Percentiles rank a stretch among this genome's conserved stretches.
Evolutionary conservation across 2,888 invertebrate genomes (phyloP).

Genomic region (Metellina segmentata): DNA sequence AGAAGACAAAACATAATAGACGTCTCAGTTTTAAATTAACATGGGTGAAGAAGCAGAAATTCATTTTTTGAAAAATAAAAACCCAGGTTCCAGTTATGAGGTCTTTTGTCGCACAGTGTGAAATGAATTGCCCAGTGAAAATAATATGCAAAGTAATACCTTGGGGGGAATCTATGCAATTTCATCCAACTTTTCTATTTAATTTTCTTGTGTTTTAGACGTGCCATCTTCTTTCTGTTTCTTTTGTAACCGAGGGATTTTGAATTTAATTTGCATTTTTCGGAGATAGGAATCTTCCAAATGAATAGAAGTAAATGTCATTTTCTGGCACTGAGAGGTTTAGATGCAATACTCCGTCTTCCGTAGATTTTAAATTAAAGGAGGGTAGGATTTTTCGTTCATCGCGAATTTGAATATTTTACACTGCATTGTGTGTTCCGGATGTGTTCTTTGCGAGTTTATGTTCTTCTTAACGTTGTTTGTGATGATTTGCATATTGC

Average conservation of each 20-base stretch:
- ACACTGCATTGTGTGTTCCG: neutral
- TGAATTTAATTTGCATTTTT: constrained; percentile 34
- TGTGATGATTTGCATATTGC: neutral
- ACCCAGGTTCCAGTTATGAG: neutral
- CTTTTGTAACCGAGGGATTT: neutral
- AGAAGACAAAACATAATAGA: neutral
- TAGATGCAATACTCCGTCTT: neutral
- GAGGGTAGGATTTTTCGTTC: neutral
- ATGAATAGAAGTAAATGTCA: constrained; percentile 28
- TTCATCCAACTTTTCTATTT: constrained; percentile 31
- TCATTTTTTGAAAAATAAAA: neutral
- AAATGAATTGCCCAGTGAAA: neutral
- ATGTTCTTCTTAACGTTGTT: neutral
- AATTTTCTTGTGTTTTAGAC: constrained; percentile 16
- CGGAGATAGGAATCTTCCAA: neutral
- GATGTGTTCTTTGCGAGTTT: neutral
- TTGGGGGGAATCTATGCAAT: neutral
- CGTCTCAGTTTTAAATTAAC: neutral
- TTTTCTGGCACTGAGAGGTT: neutral
- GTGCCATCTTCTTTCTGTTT: neutral
- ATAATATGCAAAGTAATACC: neutral
- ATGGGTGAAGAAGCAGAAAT: neutral
- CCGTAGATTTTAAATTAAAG: constrained; percentile 26
- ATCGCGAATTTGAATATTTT: constrained; percentile 23
- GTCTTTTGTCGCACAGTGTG: neutral